Base-by-base conservation (phyloP, 1,140 invertebrate genomes). In the Nebria ingens region DNA sequence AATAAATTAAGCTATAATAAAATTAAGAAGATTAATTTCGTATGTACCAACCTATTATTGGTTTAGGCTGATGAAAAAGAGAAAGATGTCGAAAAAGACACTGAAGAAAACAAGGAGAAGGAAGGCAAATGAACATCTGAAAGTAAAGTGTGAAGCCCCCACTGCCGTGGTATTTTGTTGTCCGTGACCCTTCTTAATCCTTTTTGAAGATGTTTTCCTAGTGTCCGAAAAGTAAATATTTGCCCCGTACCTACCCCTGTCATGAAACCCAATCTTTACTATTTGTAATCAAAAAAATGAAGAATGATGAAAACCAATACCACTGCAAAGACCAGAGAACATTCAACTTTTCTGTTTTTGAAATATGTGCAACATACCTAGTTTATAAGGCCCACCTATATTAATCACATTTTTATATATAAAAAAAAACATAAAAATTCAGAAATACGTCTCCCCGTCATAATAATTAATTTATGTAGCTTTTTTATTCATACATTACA, bases 21-120 rank as follows among this genome's bases (percentile, higher is more conserved):
- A n/a, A n/a, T n/a, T n/a, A n/a, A n/a, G n/a, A n/a, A n/a, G n/a
- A n/a, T n/a, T n/a, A n/a, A n/a, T n/a, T n/a, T n/a, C n/a, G n/a
- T n/a, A n/a, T n/a, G n/a, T n/a, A n/a, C n/a, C n/a, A n/a, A n/a
- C n/a, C n/a, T n/a, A n/a, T n/a, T 56, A 58, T 42, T 3, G 19
- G 65, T 67, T 3, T 56, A 77, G 76, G 73, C 73, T 63, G 78
- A 84, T 57, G 79, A 84, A 59, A 82, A 83, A 66, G 83, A 84
- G 61, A 80, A 81, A 64, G 73, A 76, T 51, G 72, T 78, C 63
- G 78, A 81, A 60, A 78, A 80, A 59, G 83, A 86, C 61, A 74
- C 78, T 40, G 83, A 85, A 59, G 81, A 86, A 65, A 85, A 85
- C 64, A 83, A 84, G 69, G 83, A 86, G 58, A 83, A 84, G 64